Percentiles rank a stretch among this genome's conserved stretches.
These are phyloP conservation scores for Drosophila fulvimacula DNA, from an alignment of 2,888 invertebrate species.

Conservation along the genomic window DNA sequence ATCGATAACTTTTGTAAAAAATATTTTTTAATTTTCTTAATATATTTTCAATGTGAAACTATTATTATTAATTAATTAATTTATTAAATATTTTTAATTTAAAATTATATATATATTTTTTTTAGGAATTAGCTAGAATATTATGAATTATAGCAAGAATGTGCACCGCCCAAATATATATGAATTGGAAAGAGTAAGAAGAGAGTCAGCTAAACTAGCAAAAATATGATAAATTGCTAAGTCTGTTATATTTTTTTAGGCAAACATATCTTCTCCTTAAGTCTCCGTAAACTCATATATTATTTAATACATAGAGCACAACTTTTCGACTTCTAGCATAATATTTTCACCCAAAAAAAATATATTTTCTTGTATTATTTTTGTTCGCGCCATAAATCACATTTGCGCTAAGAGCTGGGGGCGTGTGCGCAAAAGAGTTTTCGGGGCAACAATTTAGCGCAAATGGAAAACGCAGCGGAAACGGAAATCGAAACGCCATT, in stretches of 20 bases:
- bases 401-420: slow-evolving; percentile 38
- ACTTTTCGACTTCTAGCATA: slow-evolving; percentile 1
- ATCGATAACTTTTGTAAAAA: neutral
- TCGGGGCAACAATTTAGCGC: slow-evolving; percentile 49
- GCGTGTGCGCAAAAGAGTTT: slow-evolving; percentile 30
- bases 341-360: neutral
- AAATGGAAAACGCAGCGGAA: slow-evolving; percentile 56
- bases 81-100: too few species aligned
- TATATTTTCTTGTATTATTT: neutral
- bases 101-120: too few species aligned
- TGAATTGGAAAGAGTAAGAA: too few species aligned
- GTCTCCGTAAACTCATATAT: neutral
- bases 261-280: too few species aligned
- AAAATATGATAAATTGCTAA: too few species aligned
- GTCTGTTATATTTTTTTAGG: neutral
- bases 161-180: too few species aligned
- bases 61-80: too few species aligned
- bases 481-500: slow-evolving; percentile 68
- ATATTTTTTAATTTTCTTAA: too few species aligned
- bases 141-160: too few species aligned
- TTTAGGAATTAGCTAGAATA: too few species aligned
- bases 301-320: neutral
- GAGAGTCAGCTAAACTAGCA: neutral
- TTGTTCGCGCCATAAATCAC: slow-evolving; percentile 64
- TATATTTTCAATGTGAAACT: too few species aligned